A percentile compares a stretch with the other conserved stretches of the same genome.
These are phyloP conservation scores for Maccullochella peelii DNA, from an alignment of 2,113 vertebrate genomes.

Conservation along the genomic window DNA sequence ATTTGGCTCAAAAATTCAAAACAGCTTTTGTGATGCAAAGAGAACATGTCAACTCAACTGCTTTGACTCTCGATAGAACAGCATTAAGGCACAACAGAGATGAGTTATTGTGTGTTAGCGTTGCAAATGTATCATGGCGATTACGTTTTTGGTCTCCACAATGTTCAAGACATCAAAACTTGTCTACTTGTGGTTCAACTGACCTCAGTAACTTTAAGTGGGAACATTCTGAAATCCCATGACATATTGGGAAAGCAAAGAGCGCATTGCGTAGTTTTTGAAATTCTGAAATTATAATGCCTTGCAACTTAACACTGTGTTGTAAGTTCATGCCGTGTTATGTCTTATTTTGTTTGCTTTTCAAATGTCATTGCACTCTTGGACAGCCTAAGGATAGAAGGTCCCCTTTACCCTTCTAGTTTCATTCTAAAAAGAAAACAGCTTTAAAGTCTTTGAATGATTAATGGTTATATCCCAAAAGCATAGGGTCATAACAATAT, in stretches of 20 bases:
- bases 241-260: not conserved
- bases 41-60: not conserved
- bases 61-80: constrained; percentile 4
- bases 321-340: not conserved
- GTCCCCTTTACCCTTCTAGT: not conserved
- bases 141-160: not conserved
- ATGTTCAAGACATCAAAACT: not conserved
- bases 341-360: constrained; percentile 5
- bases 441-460: not conserved
- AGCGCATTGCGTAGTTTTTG: not conserved
- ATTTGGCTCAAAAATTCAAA: not conserved
- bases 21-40: not conserved
- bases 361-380: not conserved
- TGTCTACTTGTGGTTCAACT: not conserved
- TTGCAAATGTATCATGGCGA: not conserved
- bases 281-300: not conserved
- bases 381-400: not conserved
- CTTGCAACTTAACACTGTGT: not conserved
- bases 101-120: not conserved
- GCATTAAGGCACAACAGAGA: not conserved
- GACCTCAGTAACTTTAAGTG: not conserved
- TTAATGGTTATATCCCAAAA: not conserved
- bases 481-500: not conserved
- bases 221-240: not conserved
- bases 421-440: not conserved